Conservation (phyloP, 2,113 vertebrate genomes). For the Pica pica region DNA sequence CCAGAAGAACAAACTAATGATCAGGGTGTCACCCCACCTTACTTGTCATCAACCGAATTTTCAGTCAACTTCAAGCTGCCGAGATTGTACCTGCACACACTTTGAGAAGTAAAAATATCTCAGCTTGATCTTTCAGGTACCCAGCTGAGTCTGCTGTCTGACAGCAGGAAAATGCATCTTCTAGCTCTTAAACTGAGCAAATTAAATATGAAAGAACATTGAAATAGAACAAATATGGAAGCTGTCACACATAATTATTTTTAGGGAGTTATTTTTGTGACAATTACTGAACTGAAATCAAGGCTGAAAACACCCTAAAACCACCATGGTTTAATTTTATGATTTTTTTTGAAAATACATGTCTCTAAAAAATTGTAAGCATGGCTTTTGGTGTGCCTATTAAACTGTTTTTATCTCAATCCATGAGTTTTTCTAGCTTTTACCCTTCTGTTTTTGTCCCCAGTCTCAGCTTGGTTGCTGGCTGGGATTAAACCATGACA, state of each 20-base stretch:
- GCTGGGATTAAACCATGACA: not conserved
- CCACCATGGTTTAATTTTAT: not conserved
- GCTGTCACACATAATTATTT: not conserved
- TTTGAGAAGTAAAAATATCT: not conserved
- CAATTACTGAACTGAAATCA: not conserved
- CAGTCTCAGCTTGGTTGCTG: not conserved
- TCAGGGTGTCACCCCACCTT: not conserved
- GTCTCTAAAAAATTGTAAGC: not conserved
- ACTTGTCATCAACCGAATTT: not conserved
- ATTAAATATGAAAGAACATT: conserved; percentile 35
- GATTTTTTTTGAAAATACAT: not conserved
- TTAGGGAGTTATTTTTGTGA: not conserved
- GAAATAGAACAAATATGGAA: conserved; percentile 29
- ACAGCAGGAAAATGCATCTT: not conserved
- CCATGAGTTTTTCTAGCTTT: not conserved
- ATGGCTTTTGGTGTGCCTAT: not conserved
- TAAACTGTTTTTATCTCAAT: not conserved
- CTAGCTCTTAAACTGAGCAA: not conserved
- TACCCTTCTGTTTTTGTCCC: not conserved
- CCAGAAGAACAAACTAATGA: not conserved
- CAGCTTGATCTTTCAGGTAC: not conserved
- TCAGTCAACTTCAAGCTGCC: not conserved
- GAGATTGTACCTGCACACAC: not conserved
- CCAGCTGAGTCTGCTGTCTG: not conserved
- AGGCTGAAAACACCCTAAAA: not conserved